Percentiles rank a stretch among this genome's conserved stretches.
Conservation (phyloP, 2,797 vertebrate genomes). For the Streptopelia turtur region DNA sequence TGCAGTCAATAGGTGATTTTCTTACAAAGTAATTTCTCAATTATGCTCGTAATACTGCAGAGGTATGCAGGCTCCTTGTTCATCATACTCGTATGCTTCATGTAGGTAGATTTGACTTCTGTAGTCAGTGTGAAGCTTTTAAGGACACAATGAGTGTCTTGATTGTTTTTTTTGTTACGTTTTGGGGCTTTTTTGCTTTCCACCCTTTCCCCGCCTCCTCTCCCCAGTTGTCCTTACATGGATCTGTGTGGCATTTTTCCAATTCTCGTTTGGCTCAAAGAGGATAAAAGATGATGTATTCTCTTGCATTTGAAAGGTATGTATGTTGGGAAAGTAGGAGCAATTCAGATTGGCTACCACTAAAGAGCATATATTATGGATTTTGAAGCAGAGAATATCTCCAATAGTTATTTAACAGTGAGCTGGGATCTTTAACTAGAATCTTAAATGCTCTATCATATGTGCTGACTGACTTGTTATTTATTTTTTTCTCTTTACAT, state of each 20-base stretch:
- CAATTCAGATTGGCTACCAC: conserved; percentile 52
- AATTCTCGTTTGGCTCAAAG: conserved; percentile 68
- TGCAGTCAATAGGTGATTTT: conserved; percentile 59
- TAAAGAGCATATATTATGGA: conserved; percentile 9
- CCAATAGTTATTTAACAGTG: conserved; percentile 62
- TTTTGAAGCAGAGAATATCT: conserved; percentile 63
- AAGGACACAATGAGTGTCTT: conserved; percentile 38
- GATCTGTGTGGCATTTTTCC: conserved; percentile 69
- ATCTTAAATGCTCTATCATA: conserved; percentile 4
- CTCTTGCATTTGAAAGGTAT: conserved; percentile 48
- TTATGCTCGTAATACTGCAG: conserved; percentile 20
- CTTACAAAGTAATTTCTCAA: conserved; percentile 41
- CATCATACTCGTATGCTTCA: neutral
- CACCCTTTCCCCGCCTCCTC: neutral
- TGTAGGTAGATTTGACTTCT: conserved; percentile 42
- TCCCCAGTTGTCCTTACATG: conserved; percentile 50
- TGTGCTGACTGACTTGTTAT: conserved; percentile 67
- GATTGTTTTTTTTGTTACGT: conserved; percentile 37
- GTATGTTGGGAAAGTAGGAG: conserved; percentile 46
- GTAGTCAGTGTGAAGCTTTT: conserved; percentile 29
- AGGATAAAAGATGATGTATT: conserved; percentile 45
- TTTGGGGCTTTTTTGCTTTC: conserved; percentile 20
- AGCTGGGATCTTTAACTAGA: conserved; percentile 68
- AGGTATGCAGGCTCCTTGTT: conserved; percentile 41
- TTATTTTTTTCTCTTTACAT: conserved; percentile 67